Base-by-base conservation (phyloP, 2,888 invertebrate species). In the Auanema sp. region DNA sequence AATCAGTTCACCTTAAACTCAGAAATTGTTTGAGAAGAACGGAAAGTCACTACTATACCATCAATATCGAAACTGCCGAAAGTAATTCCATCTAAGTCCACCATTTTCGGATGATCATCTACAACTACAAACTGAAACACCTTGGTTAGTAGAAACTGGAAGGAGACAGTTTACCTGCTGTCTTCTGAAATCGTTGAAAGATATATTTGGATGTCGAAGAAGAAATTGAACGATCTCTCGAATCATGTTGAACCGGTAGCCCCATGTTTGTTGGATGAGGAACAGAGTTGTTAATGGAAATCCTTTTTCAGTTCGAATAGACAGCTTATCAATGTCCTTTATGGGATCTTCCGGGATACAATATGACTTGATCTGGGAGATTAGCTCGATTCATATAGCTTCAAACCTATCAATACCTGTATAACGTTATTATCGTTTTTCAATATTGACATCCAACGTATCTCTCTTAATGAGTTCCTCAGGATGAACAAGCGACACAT, bases 211-310 rank as follows among this genome's bases (percentile, higher is more conserved):
- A 21, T 47, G 16, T 3, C 16, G 21, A 16, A 6, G 6, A 21
- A 47, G 16, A 47, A 47, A 47, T 16, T 47, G 47, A 21, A 47
- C 16, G 3, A 47, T 47, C 6, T 47, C 47, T 47, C 47, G 16
- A 47, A 47, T 10, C 10, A 47, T 18, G 16, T 21, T 47, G 4
- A 18, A 21, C 3, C 47, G 16, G 16, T 16, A 18, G 3, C 3
- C 16, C 47, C 47, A 47, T 47, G 47, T 3, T 21, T 47, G 47
- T 47, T 47, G 47, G 10, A 47, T 21, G 47, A 47, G 47, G 10
- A 47, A 47, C 3, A 47, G 47, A 47, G 47, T 47, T 16, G 16
- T 21, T 10, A 47, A 18, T 21, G 47, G 21, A 47, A 10, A 3
- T 18, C 47, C 47, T 47, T 21, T 16, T 10, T 47, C 47, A 16